phyloP scores from a whole-genome alignment of 23 tunicate species.

The Trididemnum nubilum region DNA sequence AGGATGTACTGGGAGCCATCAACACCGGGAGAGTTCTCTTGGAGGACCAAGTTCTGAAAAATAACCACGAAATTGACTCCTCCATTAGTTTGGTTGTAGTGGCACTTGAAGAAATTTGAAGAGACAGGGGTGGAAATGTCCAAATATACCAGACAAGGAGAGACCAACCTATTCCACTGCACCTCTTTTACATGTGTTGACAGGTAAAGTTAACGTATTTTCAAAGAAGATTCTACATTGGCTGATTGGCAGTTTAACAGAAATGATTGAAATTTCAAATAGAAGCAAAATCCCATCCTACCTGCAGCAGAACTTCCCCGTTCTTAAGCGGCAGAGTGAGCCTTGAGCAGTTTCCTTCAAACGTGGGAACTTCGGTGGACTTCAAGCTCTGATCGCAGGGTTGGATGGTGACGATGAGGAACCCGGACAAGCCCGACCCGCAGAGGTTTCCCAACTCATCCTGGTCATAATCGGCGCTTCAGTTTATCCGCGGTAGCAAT shows the following conservation, averaged over 20 bases:
- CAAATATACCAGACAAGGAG: no score
- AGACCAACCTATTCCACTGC: no score
- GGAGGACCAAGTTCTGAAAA: conserved; percentile 60
- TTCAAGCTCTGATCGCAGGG: conserved; percentile 66
- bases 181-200: no score
- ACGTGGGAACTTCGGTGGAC: conserved; percentile 70
- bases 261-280: no score
- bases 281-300: no score
- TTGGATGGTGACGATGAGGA: conserved; percentile 63
- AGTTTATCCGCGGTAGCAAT: no score
- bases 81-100: no score
- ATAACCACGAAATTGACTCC: no score
- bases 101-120: not conserved
- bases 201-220: no score
- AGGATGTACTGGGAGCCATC: conserved; percentile 78
- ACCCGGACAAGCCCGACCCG: conserved; percentile 24
- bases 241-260: no score
- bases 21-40: conserved; percentile 86
- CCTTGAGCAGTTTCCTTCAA: conserved; percentile 54
- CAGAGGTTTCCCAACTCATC: conserved; percentile 61
- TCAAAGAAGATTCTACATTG: no score
- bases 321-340: conserved; percentile 40
- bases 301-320: conserved; percentile 64
- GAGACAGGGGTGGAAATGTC: not conserved
- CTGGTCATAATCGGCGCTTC: no score